A percentile compares a stretch with the other conserved stretches of the same genome.
phyloP scores from a whole-genome alignment of 2,888 invertebrate species.

The Cyclophora punctaria region DNA sequence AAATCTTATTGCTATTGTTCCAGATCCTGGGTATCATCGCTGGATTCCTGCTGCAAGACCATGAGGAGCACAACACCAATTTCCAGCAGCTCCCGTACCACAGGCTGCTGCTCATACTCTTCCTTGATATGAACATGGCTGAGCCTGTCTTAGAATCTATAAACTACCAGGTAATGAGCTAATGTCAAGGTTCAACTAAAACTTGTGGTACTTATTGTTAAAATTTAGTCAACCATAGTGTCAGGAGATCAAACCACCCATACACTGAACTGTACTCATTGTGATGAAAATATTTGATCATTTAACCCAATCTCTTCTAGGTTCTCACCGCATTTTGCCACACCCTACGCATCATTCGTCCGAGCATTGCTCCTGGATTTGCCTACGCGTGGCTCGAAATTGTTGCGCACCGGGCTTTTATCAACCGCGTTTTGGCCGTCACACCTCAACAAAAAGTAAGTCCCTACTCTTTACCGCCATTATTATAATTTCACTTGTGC shows the following conservation, averaged over 20 bases:
- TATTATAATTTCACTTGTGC: no score
- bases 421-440: conserved; percentile 92
- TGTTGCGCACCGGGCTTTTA: conserved; percentile 96
- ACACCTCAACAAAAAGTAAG: conserved; percentile 90
- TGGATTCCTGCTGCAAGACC: conserved; percentile 96
- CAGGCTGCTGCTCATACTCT: conserved; percentile 95
- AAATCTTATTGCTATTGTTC: background rate
- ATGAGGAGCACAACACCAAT: conserved; percentile 90
- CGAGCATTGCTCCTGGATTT: conserved; percentile 95
- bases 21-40: conserved; percentile 92
- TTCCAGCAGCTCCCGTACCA: conserved; percentile 99
- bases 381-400: conserved; percentile 99
- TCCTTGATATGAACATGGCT: conserved; percentile 95
- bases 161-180: conserved; percentile 83
- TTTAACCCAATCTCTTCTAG: conserved; percentile 32
- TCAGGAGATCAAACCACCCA: no score
- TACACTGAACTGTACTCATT: background rate
- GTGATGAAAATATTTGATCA: background rate
- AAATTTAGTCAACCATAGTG: no score
- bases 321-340: conserved; percentile 97
- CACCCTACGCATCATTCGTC: conserved; percentile 93
- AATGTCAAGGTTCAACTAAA: no score
- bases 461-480: background rate
- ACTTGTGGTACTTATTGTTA: no score
- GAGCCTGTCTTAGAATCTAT: conserved; percentile 95